These are phyloP conservation scores for Meta bourneti DNA, from an alignment of 2,888 invertebrate species.

Conservation along the genomic window DNA sequence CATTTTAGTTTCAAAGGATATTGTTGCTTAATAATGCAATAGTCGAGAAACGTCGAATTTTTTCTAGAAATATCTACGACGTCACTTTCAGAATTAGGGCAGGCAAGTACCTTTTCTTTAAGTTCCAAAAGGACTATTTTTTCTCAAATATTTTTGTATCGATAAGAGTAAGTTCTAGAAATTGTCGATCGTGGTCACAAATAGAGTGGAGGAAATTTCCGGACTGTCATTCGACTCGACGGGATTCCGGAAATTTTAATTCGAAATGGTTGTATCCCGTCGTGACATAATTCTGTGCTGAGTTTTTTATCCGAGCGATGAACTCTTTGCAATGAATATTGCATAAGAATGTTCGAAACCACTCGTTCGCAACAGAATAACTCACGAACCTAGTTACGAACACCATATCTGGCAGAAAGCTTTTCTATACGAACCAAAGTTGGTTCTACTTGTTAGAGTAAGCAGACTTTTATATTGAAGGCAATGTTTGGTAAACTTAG, in stretches of 20 bases:
- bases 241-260: slow-evolving; percentile 10
- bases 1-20: too few relatives aligned
- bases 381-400: background rate
- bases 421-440: too few relatives aligned
- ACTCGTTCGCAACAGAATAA: background rate
- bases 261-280: background rate
- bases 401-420: too few relatives aligned
- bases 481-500: background rate
- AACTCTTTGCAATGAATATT: slow-evolving; percentile 25
- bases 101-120: too few relatives aligned
- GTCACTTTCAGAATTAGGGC: too few relatives aligned
- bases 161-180: background rate
- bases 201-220: background rate
- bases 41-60: too few relatives aligned
- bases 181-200: background rate
- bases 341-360: background rate
- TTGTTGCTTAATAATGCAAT: too few relatives aligned
- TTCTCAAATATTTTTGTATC: too few relatives aligned
- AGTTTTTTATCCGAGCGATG: background rate
- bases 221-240: background rate
- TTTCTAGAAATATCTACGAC: too few relatives aligned
- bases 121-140: too few relatives aligned
- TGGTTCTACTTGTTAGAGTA: background rate
- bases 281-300: background rate
- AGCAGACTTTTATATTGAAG: background rate